Base-by-base conservation (phyloP, 2,113 vertebrate genomes). In the Cephalopterus ornatus region DNA sequence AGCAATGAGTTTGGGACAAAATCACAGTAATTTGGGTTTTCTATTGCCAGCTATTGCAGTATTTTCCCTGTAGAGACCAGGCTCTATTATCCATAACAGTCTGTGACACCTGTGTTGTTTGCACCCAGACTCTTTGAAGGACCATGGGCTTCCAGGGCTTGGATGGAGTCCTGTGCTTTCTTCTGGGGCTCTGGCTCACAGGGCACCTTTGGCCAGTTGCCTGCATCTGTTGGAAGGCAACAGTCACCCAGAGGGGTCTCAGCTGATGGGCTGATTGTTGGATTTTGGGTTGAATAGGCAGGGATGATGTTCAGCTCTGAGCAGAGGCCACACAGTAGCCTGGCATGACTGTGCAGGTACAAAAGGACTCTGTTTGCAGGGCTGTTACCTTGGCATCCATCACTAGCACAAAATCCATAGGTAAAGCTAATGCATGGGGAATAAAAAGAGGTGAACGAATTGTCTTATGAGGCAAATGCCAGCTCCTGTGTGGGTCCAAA, bases 1-100 rank as follows among this genome's bases (percentile, higher is more conserved):
- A 95, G 86, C 80, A 91, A 59, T 78, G 88, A 73, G 75, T 91
- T 37, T 28, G 83, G 86, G 95, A 81, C 70, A 84, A 94, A 93
- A 96, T 95, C 94, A 91, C 76, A 85, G 86, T 93, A 91, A 95
- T 95, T 89, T 61, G 65, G 41, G 22, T 47, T 92, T 95, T 95
- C 73, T 93, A 30, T 87, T 95, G 80, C 47, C 33, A 75, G 83
- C 88, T 91, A 81, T 92, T 95, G 55, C 74, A 44, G 52, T 71
- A 71, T 92, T 92, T 89, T 82, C 65, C 44, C 76, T 81, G 56
- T 86, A 87, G 91, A 89, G 33, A 78, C 70, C 68, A 87, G 83
- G 55, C 72, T 84, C 59, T 77, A 8, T 74, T 59, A 88, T 30
- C 72, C 50, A 2, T 59, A 86, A 80, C 71, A 72, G 53, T 58